Base-by-base conservation (phyloP, 2,797 vertebrate genomes). In the Harpagifer antarcticus region DNA sequence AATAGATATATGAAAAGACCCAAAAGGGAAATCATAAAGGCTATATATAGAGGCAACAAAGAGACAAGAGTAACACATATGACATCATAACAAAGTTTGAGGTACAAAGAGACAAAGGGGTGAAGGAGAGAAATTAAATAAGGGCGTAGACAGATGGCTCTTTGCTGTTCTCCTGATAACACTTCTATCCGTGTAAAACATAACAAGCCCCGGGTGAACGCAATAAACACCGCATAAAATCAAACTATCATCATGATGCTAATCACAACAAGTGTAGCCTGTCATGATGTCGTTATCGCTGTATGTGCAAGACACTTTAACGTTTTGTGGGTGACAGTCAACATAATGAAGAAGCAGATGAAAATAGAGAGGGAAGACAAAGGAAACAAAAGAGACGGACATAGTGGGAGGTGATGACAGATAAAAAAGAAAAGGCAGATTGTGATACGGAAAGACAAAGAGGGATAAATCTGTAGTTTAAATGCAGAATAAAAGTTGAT, bases 181-280 rank as follows among this genome's bases (percentile, higher is more conserved):
- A 77, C 80, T 85, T 81, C 71, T 69, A 77, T 81, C 62, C 68
- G 68, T 72, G 81, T 82, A 71, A 88, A 90, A 82, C 74, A 80
- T 86, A 89, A 90, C 87, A 90, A 89, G 82, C 83, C 90, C 76
- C 84, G 13, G 13, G 78, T 87, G 90, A 63, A 67, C 72, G 79
- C 73, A 80, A 88, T 92, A 86, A 92, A 89, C 83, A 48, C 84
- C 49, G 78, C 87, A 86, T 91, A 88, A 91, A 89, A 87, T 86
- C 81, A 76, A 81, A 82, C 77, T 79, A 83, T 79, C 86, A 84
- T 80, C 87, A 66, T 8, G 84, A 67, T 57, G 81, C 57, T 86
- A 86, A 92, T 90, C 86, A 79, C 68, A 68, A 83, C 86, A 85
- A 87, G 84, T 85, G 89, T 74, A 81, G 78, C 74, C 69, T 79